Base-by-base conservation (phyloP, 1,140 invertebrate species). In the Drosophila guanche region DNA sequence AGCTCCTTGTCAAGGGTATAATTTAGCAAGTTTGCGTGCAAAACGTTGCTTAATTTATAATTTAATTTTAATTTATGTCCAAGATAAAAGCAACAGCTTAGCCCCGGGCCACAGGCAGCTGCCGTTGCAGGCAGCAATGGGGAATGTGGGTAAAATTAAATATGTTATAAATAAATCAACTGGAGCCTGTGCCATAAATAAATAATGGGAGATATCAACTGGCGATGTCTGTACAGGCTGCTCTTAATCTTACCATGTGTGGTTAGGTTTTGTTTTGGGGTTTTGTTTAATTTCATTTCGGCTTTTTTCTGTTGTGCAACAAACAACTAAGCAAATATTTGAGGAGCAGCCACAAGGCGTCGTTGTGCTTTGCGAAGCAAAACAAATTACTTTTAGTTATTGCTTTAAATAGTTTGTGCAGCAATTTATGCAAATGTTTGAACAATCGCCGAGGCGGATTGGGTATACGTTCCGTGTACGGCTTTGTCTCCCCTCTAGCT, bases 161-260 rank as follows among this genome's bases (percentile, higher is more conserved):
- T 75, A 75, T 75, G 70, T 76, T 60, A 55, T 76, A 75, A 75
- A 76, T 76, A 76, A 76, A 75, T 75, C 73, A 75, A 52, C 43
- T 33, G 23, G 42, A 27, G 40, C 50, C 48, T 66, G 51, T 20
- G 16, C 16, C 52, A 60, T 75, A 65, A 60, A 67, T 76, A 76
- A 76, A 68, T 57, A 67, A 76, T 50, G 20, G 16, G 25, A 27
- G 58, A 66, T 74, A 47, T 46, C 52, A 53, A 46, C 60, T 51
- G 41, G 33, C 33, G 16, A 7, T 20, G 7, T 22, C 20, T 46
- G 12, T 47, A 42, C 12, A 16, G 40, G 12, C 63, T 56, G 66
- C 23, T 55, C 33, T 33, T n/a, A 14, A 27, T 23, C 50, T 37
- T 48, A 40, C 4, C 5, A 14, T 29, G 33, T 37, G 33, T 7